Base-by-base conservation (phyloP, 1,140 invertebrate genomes). In the Gonatopus flavifemur region DNA sequence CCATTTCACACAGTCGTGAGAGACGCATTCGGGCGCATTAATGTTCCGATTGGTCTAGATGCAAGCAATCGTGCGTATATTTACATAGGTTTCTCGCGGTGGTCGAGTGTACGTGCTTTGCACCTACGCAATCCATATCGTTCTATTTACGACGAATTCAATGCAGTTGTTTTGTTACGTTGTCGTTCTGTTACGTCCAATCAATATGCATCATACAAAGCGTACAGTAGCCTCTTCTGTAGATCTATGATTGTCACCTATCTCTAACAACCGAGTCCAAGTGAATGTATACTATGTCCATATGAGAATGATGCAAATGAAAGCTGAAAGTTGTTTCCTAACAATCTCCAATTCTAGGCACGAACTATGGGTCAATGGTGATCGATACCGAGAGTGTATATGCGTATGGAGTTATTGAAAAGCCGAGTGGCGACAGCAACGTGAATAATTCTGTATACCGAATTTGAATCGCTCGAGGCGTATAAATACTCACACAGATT, bases 31-130 rank as follows among this genome's bases (percentile, higher is more conserved):
- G 42, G 66, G 45, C 51, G 48, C 53, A 56, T 58, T 63, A 69
- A 72, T 63, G 67, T 39, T 64, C 59, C 28, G 57, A 70, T 71
- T 59, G 66, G 53, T 54, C 58, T 57, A 59, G 49, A 68, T 66
- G 59, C 57, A 40, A 37, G 39, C 40, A 44, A 20, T 53, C 10
- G 37, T 43, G 48, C n/a, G 45, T 36, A 6, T 3, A n/a, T n/a
- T n/a, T n/a, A n/a, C n/a, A n/a, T n/a, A n/a, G n/a, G n/a, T n/a
- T n/a, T n/a, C n/a, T 4, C 18, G 16, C 20, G 4, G 12, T 16
- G 10, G 13, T 8, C 25, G 18, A 49, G 19, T 28, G 12, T 49
- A 53, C 42, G 54, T 37, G 54, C 36, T 22, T 16, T 41, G 46
- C 12, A 37, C 35, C n/a, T n/a, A n/a, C n/a, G n/a, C n/a, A n/a